Evolutionary conservation across 2,888 invertebrate genomes (phyloP), one percentile per base, ranked within the genome.

Genomic region (Pilophorus perplexus): DNA sequence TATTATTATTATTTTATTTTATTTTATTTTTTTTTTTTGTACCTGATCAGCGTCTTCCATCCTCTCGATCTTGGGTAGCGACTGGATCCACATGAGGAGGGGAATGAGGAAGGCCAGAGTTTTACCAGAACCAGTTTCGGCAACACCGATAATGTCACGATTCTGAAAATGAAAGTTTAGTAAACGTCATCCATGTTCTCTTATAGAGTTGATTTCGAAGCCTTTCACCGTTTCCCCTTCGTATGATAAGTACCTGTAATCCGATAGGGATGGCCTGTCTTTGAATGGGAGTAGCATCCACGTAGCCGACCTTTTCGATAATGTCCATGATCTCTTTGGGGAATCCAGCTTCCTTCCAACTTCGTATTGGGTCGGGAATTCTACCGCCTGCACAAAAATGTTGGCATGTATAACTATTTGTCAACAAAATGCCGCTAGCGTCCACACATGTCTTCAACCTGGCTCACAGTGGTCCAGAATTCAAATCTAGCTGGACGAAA

Each of bases 201-300:
- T n/a, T n/a, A n/a, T n/a, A n/a, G n/a, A n/a, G n/a, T n/a, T n/a
- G n/a, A n/a, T n/a, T n/a, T n/a, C n/a, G n/a, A n/a, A n/a, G n/a
- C n/a, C n/a, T n/a, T n/a, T n/a, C n/a, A n/a, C n/a, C n/a, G n/a
- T n/a, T n/a, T n/a, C n/a, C n/a, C n/a, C n/a, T n/a, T n/a, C n/a
- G n/a, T n/a, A n/a, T n/a, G n/a, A n/a, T n/a, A 64, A 33, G 10
- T 33, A 75, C 75, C 70, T 75, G 74, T 16, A 77, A 79, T 37
- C 99, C 99, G 77, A 99, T 99, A 0, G 99, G 98, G 76, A 99
- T 99, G 64, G 99, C 99, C 79, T 99, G 98, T 68, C 98, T 82
- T 79, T 99, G 99, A 80, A 99, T 99, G 2, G 99, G 99, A 0
- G 99, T 98, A 0, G 99, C 95, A 75, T 99, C 99, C 78, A 90